Base-by-base conservation (phyloP, 2,888 invertebrate genomes). In the Stenoptilia bipunctidactyla region DNA sequence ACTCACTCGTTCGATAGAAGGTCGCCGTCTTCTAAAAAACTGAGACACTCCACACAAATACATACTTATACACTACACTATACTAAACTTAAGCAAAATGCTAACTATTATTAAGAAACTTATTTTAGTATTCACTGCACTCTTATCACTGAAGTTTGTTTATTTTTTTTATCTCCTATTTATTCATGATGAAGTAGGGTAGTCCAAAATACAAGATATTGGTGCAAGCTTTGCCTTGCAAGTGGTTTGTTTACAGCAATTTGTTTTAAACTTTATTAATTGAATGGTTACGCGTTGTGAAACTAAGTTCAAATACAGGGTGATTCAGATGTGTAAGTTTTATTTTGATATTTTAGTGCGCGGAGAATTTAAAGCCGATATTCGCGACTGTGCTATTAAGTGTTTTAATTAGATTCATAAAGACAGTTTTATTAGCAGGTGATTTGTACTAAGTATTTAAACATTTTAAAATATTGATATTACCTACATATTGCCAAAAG, bases 11-110 rank as follows among this genome's bases (percentile, higher is more conserved):
- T 80, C 77, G 30, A 73, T 58, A 43, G 40, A 44, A 13, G 70
- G 67, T 38, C 77, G 47, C 2, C 56, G 61, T 27, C 71, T 62
- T 14, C 61, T 59, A 53, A 76, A 80, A 47, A 82, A 82, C 5
- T 66, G 65, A 12, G 75, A 70, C 39, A 80, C 66, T 6, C 74
- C 68, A 50, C 75, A 76, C 55, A 74, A 51, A 58, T 79, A 80
- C 79, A 80, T 74, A 27, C 25, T 13, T 10, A 12, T 15, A 20
- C 34, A 13, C 20, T 27, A 8, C 8, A 36, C 15, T n/a, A 10
- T 15, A 15, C 36, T 15, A 9, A 15, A 15, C 20, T 14, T n/a
- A 9, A 10, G 10, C 6, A 25, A 6, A 5, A 25, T 12, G 1
- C 10, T 8, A 12, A 39, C 34, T 34, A 15, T 15, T n/a, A n/a